These are phyloP conservation scores for Lagria hirta DNA, from an alignment of 2,888 invertebrate species.

Conservation along the genomic window DNA sequence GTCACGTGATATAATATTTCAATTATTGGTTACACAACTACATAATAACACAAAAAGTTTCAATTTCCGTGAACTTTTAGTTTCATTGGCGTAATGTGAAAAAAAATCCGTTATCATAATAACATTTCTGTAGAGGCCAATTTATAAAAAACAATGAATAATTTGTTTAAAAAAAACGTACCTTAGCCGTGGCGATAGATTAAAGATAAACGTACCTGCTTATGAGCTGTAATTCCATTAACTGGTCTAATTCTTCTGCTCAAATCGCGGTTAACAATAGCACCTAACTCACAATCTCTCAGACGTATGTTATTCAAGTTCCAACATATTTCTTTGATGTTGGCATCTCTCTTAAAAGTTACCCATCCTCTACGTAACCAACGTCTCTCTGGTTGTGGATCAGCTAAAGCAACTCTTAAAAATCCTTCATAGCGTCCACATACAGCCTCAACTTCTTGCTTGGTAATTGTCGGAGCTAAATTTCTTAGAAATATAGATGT, in stretches of 20 bases:
- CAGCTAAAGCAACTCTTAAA: slow-evolving; percentile 92
- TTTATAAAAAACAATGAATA: too few species aligned
- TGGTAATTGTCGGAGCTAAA: slow-evolving; percentile 93
- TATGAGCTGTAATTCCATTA: slow-evolving; percentile 87
- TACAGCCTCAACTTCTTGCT: slow-evolving; percentile 94
- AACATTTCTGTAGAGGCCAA: too few species aligned
- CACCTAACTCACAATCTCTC: slow-evolving; percentile 88
- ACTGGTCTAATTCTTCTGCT: slow-evolving; percentile 91
- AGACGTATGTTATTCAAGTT: slow-evolving; percentile 93
- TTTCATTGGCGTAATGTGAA: too few species aligned
- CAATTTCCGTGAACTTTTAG: too few species aligned
- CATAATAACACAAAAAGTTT: too few species aligned
- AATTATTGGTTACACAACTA: too few species aligned
- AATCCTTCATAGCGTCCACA: slow-evolving; percentile 73
- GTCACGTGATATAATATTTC: too few species aligned
- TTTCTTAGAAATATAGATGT: slow-evolving; percentile 96
- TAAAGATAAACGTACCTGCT: too few species aligned
- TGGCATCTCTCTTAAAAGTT: slow-evolving; percentile 93
- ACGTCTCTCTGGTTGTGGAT: slow-evolving; percentile 93
- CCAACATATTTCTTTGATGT: slow-evolving; percentile 99
- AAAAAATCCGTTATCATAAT: too few species aligned
- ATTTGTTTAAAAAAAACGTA: too few species aligned
- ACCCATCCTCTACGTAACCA: slow-evolving; percentile 99
- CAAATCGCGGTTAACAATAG: slow-evolving; percentile 95
- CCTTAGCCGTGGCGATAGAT: too few species aligned